Evolutionary conservation across 2,113 vertebrate genomes (phyloP).

Genomic region (Corythaeola cristata): DNA sequence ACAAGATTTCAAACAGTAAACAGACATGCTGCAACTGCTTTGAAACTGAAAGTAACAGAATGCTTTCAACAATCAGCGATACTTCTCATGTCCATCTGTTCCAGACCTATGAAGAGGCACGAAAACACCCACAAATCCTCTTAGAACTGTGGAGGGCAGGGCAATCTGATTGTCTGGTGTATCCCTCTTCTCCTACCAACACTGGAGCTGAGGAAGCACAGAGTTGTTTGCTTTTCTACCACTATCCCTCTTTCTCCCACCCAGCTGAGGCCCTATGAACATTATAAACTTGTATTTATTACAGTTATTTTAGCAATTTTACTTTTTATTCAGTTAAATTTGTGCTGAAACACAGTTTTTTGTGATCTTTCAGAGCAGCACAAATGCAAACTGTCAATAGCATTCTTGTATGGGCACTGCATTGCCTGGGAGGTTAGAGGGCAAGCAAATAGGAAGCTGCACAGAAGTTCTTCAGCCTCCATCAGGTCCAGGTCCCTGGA

Average conservation of each 20-base stretch:
- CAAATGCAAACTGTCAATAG: not conserved
- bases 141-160: not conserved
- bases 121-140: not conserved
- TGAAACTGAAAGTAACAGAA: not conserved
- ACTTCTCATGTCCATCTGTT: not conserved
- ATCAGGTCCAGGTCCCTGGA: not conserved
- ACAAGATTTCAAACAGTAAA: not conserved
- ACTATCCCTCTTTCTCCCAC: not conserved
- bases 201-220: not conserved
- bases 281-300: not conserved
- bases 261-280: not conserved
- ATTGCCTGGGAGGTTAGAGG: not conserved
- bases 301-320: not conserved
- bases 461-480: not conserved
- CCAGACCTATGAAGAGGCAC: not conserved
- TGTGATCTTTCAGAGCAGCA: not conserved
- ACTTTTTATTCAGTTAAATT: not conserved
- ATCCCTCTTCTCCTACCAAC: not conserved
- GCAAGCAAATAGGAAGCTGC: not conserved
- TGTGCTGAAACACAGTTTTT: not conserved
- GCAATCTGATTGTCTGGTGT: not conserved
- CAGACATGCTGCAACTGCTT: not conserved
- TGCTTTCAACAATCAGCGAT: not conserved
- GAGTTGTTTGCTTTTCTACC: not conserved
- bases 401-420: not conserved